Evolutionary conservation across 2,797 vertebrate species (phyloP), one percentile per base, ranked within the genome.

Genomic region (Anisognathus igniventris): DNA sequence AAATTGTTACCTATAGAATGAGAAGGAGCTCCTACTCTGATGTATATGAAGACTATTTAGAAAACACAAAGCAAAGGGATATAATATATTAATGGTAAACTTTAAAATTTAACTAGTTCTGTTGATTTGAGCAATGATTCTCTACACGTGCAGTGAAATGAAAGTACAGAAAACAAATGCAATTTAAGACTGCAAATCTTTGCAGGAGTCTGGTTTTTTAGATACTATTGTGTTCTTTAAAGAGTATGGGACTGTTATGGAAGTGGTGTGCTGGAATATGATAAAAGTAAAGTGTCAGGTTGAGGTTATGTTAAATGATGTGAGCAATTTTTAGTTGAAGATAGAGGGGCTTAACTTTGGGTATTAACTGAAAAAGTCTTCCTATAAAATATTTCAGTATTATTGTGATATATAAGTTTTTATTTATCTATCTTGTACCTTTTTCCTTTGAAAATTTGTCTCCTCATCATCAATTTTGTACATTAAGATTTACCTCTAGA

Each of bases 341-440:
- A 9, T 27, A 3, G 53, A 48, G 6, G 2, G 6, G 5, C 5
- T 80, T 66, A 47, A 48, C 3, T 75, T 62, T 77, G 10, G 7
- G 20, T 75, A 33, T 10, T 22, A 50, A 42, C 17, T 15, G 79
- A 45, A 86, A 75, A 37, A 33, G 6, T 31, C 50, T 88, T 68
- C 6, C 21, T 5, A 35, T 51, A 14, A 62, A 64, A 68, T 37
- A 33, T 61, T 78, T 42, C 30, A 30, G 7, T 42, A 40, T 58
- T 62, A 42, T 25, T 70, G 11, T n/a, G 24, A 42, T 40, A 28
- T 54, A 2, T 73, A 27, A 9, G 4, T 67, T 4, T 74, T 0
- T 48, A 1, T 44, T 5, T 48, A 2, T 31, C 8, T n/a, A 14
- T 27, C 25, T 65, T 19, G 18, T 3, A 24, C 3, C 1, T 23